Evolutionary conservation across 2,888 invertebrate genomes (phyloP), one percentile per base, ranked within the genome.

Genomic region (Aphidoletes aphidimyza): DNA sequence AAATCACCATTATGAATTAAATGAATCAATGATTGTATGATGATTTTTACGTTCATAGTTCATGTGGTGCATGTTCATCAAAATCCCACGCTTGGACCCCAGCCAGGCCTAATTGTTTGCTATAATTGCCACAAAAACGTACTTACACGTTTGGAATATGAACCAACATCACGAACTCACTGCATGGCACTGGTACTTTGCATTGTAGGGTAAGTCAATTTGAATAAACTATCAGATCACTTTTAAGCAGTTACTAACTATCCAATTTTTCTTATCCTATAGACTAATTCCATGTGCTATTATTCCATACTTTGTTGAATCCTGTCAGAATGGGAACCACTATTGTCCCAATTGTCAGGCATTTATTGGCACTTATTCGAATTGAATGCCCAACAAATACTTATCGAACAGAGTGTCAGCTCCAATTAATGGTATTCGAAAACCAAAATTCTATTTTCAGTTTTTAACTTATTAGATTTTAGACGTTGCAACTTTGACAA

Each of bases 161-260:
- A 88, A 85, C 87, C 92, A 5, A 90, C 91, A 0, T 89, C 90
- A 9, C 90, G 90, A 85, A 93, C 93, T 0, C 92, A 92, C 88
- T 86, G 92, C 9, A 90, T 91, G 86, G 92, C 92, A 8, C 85
- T 90, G 8, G 83, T 92, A 6, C 85, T 90, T 2, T 90, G 88
- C 84, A 85, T 90, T 45, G 89, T 89, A 78, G 85, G 86, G 69
- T 69, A 11, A 26, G 22, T 54, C 3, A 2, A 26, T 22, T 22
- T 54, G 54, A 78, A 1, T 30, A 3, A 17, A 36, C 5, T 69
- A 9, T 3, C 11, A 22, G 34, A 5, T 22, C 8, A 22, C 8
- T 69, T 26, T 69, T 26, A 30, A 26, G 11, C 69, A n/a, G n/a
- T 11, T 9, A 9, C 26, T 54, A 9, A 54, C 17, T 54, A n/a